Percentiles rank a stretch among this genome's conserved stretches.
phyloP scores from a whole-genome alignment of 2,797 vertebrate genomes.

The Hemitrygon akajei region DNA sequence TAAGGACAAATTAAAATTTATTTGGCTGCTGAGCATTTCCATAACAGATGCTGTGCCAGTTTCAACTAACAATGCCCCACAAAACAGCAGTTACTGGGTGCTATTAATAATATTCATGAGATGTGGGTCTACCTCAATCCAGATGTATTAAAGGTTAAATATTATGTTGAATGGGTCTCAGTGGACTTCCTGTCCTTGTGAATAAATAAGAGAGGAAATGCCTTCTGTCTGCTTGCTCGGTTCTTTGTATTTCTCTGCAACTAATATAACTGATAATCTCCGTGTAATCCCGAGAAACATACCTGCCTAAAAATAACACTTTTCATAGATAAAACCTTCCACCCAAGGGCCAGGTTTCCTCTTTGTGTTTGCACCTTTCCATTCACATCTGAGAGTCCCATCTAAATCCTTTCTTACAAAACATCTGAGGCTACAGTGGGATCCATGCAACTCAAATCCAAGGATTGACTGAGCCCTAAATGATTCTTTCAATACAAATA shows the following conservation, averaged over 20 bases:
- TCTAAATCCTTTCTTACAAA: too few relatives aligned
- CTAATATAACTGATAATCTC: neutral
- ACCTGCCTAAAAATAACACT: neutral
- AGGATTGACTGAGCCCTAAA: too few relatives aligned
- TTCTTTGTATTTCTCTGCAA: neutral
- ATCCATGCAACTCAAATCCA: too few relatives aligned
- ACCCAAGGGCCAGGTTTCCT: too few relatives aligned
- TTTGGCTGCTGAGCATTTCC: neutral
- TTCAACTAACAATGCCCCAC: neutral
- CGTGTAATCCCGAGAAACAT: neutral
- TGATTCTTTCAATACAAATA: too few relatives aligned
- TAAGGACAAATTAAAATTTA: neutral
- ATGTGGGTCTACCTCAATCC: neutral
- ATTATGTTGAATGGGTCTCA: neutral
- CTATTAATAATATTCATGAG: slow-evolving; percentile 14
- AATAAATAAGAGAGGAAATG: neutral
- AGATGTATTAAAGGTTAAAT: slow-evolving; percentile 9
- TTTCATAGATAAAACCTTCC: neutral
- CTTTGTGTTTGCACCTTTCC: neutral
- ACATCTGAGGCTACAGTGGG: too few relatives aligned
- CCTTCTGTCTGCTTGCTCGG: neutral
- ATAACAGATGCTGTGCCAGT: too few relatives aligned
- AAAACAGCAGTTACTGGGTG: neutral
- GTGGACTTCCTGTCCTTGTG: slow-evolving; percentile 2
- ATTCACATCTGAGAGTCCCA: neutral